phyloP scores from a whole-genome alignment of 2,888 invertebrate species.

The Zelleria hepariella region DNA sequence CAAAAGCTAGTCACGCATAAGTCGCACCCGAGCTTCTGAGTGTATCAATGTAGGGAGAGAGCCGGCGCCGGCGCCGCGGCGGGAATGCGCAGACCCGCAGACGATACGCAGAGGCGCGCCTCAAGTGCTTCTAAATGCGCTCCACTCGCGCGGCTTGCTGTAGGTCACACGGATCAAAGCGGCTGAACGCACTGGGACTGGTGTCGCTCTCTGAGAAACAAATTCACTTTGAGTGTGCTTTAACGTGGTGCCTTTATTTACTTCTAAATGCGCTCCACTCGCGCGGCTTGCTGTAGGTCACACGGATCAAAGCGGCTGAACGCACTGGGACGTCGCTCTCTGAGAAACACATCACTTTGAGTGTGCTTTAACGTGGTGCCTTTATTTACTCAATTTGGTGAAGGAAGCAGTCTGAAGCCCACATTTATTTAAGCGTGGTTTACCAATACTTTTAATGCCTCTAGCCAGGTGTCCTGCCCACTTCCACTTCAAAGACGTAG shows the following conservation, averaged over 20 bases:
- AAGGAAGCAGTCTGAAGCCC: no score
- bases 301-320: not conserved
- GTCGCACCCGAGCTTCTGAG: not conserved
- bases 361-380: not conserved
- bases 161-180: not conserved
- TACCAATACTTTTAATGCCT: no score
- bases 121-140: conserved; percentile 43
- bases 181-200: not conserved
- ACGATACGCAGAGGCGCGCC: conserved; percentile 14
- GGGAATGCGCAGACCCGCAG: not conserved
- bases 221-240: not conserved
- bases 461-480: no score
- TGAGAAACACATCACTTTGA: not conserved
- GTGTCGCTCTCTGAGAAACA: not conserved
- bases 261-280: conserved; percentile 33
- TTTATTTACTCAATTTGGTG: not conserved
- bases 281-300: conserved; percentile 28
- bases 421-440: no score
- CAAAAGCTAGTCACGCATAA: not conserved
- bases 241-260: no score
- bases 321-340: not conserved
- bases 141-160: conserved; percentile 33
- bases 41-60: not conserved
- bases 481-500: no score
- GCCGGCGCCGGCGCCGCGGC: conserved; percentile 8